Base-by-base conservation (phyloP, 30 jellyfish, hydroid and myxozoan genomes). In the Clytia hemisphaerica region DNA sequence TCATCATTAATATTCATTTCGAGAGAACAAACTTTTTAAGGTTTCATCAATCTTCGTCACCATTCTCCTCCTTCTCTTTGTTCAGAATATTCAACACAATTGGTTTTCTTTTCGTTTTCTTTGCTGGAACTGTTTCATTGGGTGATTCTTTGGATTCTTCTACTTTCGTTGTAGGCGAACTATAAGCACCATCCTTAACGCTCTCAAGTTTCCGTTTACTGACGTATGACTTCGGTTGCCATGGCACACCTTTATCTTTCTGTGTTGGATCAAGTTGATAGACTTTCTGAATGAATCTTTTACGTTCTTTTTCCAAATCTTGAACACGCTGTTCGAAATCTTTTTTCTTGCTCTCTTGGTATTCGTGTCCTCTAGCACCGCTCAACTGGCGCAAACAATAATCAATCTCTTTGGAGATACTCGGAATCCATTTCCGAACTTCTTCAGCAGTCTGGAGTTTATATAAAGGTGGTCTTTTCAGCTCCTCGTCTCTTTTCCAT, bases 351-450 rank as follows among this genome's bases (percentile, higher is more conserved):
- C 48, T 77, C 7, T 69, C 92, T 26, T 88, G 19, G 40, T 85
- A 85, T 42, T 77, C 89, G 66, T 85, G 95, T 68, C 73, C 66
- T 70, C 95, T 63, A 26, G 89, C 95, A 27, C 95, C 95, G 61
- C 93, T 76, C 18, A 85, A 77, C 71, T 85, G 95, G 84, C 72
- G 88, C 25, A 85, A 38, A 45, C 91, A 85, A 46, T 85, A 85
- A 26, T 85, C 83, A 45, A 77, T 29, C 37, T 85, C 96, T 55
- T 55, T 78, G 73, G 78, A 77, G 50, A 85, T 85, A 61, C 93
- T 77, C 31, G 96, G 96, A 7, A 85, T 85, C 96, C 96, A 85
- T 61, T 85, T 79, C 45, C 78, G 77, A 32, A 85, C 93, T 27
- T 78, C 96, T 18, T 74, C 75, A 22, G 73, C 96, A 54, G 86